Percentiles rank a stretch among this genome's conserved stretches.
Evolutionary conservation across 2,888 invertebrate genomes (phyloP).

Genomic region (Agrochola circellaris): DNA sequence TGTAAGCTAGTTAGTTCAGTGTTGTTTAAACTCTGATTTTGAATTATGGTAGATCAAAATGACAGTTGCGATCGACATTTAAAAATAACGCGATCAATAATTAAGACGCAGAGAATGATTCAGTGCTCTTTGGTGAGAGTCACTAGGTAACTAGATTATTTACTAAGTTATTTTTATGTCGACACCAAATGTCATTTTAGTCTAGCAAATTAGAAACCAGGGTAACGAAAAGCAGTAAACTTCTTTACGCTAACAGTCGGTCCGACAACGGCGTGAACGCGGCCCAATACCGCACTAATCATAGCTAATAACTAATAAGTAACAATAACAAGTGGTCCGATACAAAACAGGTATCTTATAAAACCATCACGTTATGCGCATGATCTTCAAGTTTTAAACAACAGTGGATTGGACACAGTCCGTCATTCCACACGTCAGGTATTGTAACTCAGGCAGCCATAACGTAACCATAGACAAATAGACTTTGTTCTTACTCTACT

Average conservation of each 20-base stretch:
- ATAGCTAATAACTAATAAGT: conserved; percentile 13
- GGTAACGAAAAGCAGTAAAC: background rate
- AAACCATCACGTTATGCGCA: conserved; percentile 51
- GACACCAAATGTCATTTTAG: no score
- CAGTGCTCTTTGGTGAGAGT: no score
- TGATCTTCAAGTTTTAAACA: conserved; percentile 50
- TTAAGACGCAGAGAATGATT: no score
- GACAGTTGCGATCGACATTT: no score
- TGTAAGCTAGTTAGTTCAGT: background rate
- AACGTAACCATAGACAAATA: conserved; percentile 38
- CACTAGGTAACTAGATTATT: no score
- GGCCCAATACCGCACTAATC: background rate
- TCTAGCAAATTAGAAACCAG: no score
- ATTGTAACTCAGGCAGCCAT: conserved; percentile 42
- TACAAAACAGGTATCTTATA: conserved; percentile 46
- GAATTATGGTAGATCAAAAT: no score
- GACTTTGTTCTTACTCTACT: conserved; percentile 35
- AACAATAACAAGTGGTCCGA: conserved; percentile 18
- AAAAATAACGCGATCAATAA: no score
- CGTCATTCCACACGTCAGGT: conserved; percentile 50
- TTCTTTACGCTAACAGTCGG: background rate
- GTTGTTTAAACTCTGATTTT: no score
- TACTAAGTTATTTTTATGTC: no score
- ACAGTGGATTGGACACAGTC: conserved; percentile 60
- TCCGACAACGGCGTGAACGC: background rate